phyloP scores from a whole-genome alignment of 2,797 vertebrate species.

The Anomalospiza imberbis region DNA sequence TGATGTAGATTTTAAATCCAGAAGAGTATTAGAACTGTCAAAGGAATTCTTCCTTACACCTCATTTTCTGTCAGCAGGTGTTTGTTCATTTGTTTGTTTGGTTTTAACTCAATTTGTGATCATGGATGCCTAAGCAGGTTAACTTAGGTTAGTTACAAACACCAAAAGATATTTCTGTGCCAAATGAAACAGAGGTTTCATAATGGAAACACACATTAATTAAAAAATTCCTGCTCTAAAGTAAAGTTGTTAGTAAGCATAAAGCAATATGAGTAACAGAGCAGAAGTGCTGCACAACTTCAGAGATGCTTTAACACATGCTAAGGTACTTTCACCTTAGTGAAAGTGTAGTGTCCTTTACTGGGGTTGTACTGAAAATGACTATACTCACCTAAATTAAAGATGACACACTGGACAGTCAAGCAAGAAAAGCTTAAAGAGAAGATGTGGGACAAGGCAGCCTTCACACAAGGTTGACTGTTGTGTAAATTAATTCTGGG shows the following conservation, averaged over 20 bases:
- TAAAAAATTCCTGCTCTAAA: neutral
- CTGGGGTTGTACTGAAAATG: neutral
- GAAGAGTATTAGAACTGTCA: neutral
- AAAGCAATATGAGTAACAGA: neutral
- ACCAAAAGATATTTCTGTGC: neutral
- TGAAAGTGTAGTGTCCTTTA: neutral
- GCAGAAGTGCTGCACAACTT: neutral
- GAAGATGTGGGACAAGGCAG: neutral
- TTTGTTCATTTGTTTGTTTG: neutral
- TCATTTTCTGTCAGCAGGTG: neutral
- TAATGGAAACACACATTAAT: neutral
- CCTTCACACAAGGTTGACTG: neutral
- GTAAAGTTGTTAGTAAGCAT: neutral
- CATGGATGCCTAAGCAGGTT: neutral
- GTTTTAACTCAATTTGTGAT: constrained; percentile 2
- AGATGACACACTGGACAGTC: neutral
- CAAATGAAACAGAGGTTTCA: neutral
- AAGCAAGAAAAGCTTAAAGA: neutral
- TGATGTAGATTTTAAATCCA: constrained; percentile 28
- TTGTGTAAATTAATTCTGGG: neutral
- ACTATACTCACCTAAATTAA: neutral
- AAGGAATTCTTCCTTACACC: neutral
- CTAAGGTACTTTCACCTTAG: neutral
- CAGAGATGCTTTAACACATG: neutral
- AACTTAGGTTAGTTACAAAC: neutral